phyloP scores from a whole-genome alignment of 2,797 vertebrate genomes.

The Chelon auratus region DNA sequence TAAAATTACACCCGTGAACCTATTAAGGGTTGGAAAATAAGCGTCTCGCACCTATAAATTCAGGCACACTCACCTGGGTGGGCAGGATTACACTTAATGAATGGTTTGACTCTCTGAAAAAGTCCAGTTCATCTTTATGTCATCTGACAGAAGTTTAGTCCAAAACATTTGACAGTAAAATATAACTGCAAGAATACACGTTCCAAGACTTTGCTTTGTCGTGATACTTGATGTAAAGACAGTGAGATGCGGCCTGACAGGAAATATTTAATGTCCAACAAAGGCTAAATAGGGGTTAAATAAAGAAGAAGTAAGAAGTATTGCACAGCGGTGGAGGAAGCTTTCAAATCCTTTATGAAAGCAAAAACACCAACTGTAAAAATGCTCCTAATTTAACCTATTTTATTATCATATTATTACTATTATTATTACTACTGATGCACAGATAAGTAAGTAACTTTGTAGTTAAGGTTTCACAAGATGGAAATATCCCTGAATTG shows the following conservation, averaged over 20 bases:
- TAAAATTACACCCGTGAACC: constrained; percentile 49
- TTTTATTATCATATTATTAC: too few species aligned
- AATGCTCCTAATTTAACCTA: too few species aligned
- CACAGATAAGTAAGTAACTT: too few species aligned
- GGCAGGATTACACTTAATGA: background rate
- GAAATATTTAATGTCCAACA: too few species aligned
- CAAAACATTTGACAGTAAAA: background rate
- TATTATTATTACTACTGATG: too few species aligned
- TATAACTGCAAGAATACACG: background rate
- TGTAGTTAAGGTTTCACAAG: too few species aligned
- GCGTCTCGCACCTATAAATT: constrained; percentile 20
- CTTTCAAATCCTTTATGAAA: constrained; percentile 3
- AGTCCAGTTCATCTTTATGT: background rate
- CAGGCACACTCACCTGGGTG: constrained; percentile 22
- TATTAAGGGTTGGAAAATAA: constrained; percentile 50
- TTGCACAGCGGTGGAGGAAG: background rate
- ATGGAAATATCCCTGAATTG: too few species aligned
- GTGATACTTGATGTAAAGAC: background rate
- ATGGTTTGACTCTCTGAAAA: background rate
- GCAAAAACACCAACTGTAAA: background rate
- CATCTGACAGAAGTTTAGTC: background rate
- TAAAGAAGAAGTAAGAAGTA: background rate
- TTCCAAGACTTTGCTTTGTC: background rate
- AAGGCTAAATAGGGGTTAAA: too few species aligned
- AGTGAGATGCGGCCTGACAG: background rate